phyloP scores from a whole-genome alignment of 2,797 vertebrate species.

The Amphiprion clarkii region DNA sequence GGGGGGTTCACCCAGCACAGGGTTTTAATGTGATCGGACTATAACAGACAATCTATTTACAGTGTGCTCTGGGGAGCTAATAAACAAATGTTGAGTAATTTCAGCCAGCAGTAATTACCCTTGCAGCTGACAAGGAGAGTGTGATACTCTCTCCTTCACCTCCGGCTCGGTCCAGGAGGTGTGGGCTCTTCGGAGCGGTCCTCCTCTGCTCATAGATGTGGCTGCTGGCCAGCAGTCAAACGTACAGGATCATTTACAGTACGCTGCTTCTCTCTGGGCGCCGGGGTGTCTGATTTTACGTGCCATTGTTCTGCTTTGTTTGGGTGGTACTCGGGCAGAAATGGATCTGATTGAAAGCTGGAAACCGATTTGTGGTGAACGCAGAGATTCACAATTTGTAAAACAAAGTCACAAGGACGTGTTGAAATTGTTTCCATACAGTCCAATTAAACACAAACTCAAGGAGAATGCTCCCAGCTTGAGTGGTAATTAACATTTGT shows the following conservation, averaged over 20 bases:
- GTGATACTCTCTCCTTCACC: conserved; percentile 99
- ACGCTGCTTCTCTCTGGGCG: conserved; percentile 57
- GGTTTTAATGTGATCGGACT: conserved; percentile 99
- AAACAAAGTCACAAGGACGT: conserved; percentile 5
- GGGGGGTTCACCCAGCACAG: conserved; percentile 87
- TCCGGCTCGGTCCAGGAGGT: conserved; percentile 96
- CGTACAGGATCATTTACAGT: conserved; percentile 82
- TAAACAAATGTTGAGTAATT: conserved; percentile 99
- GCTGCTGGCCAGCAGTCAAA: conserved; percentile 94
- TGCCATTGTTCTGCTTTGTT: conserved; percentile 45
- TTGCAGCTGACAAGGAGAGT: conserved; percentile 99
- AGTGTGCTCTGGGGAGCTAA: conserved; percentile 99
- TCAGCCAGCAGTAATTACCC: conserved; percentile 99
- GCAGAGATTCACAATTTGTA: conserved; percentile 21
- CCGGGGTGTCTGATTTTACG: conserved; percentile 56
- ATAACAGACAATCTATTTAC: conserved; percentile 99
- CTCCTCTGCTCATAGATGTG: conserved; percentile 94
- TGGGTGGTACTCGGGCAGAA: conserved; percentile 25
- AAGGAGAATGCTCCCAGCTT: conserved; percentile 47
- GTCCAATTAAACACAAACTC: conserved; percentile 64
- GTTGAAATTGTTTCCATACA: conserved; percentile 46
- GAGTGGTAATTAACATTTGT: conserved; percentile 68
- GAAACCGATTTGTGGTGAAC: conserved; percentile 29
- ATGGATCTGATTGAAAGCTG: conserved; percentile 27
- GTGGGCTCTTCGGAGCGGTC: conserved; percentile 89